Percentiles rank a stretch among this genome's conserved stretches.
Evolutionary conservation across 2,797 vertebrate species (phyloP).

Genomic region (Synaphobranchus kaupii): DNA sequence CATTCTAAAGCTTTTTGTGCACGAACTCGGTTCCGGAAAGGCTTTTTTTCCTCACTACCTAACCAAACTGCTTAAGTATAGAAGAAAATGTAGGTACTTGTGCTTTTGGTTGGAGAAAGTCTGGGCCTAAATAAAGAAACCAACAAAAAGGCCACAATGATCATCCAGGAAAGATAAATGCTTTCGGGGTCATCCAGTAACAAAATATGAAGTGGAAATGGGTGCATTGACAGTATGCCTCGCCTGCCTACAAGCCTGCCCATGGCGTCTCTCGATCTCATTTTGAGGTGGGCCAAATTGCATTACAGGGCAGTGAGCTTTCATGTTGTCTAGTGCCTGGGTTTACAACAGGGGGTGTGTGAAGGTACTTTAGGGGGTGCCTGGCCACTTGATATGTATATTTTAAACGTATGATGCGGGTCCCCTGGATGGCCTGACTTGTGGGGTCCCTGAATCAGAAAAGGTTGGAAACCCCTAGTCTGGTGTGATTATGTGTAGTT

Average conservation of each 20-base stretch:
- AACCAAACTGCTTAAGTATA: not conserved
- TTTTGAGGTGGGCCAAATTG: not conserved
- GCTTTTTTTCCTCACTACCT: not conserved
- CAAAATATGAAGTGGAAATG: not conserved
- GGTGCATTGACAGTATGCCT: not conserved
- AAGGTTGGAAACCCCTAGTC: too few species aligned
- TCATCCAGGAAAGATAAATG: not conserved
- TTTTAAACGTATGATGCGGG: too few species aligned
- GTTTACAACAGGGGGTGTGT: too few species aligned
- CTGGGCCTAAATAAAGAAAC: not conserved
- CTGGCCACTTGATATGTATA: too few species aligned
- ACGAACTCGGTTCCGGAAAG: not conserved
- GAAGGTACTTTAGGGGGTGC: too few species aligned
- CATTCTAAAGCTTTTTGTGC: not conserved
- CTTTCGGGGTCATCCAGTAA: not conserved
- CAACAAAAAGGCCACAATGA: not conserved
- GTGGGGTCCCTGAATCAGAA: too few species aligned
- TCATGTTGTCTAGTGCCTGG: not conserved
- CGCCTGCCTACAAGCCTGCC: not conserved
- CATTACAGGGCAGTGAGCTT: not conserved
- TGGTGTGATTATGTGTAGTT: not conserved
- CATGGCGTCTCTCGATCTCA: not conserved
- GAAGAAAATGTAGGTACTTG: not conserved
- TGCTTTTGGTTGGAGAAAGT: not conserved
- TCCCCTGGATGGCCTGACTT: too few species aligned